phyloP scores from a whole-genome alignment of 2,113 vertebrate genomes.

The Halichoerus grypus region DNA sequence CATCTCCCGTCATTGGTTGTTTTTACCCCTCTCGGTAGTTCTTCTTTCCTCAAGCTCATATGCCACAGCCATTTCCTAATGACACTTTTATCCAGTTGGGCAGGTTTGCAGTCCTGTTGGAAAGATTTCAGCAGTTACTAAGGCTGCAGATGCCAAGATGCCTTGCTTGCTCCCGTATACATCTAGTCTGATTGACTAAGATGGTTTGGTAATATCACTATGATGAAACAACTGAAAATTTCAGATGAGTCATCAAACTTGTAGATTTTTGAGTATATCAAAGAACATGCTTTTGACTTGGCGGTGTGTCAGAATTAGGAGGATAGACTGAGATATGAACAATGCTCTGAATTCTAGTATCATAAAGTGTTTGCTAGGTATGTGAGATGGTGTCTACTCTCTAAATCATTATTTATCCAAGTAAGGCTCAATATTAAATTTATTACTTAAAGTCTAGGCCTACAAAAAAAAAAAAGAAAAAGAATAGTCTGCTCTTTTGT shows the following conservation, averaged over 20 bases:
- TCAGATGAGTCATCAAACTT: not conserved
- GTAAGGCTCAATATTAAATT: constrained; percentile 3
- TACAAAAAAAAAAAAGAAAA: not conserved
- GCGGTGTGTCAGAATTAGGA: not conserved
- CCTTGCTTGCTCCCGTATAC: not conserved
- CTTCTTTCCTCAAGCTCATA: constrained; percentile 24
- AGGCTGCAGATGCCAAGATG: constrained; percentile 58
- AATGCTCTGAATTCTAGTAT: not conserved
- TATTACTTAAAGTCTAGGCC: not conserved
- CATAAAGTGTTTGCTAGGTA: not conserved
- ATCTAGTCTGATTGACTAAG: not conserved
- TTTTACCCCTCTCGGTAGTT: not conserved
- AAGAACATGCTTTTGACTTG: not conserved
- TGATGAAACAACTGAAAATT: not conserved
- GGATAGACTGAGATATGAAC: not conserved
- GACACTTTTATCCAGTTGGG: constrained; percentile 49
- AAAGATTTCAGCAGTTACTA: not conserved
- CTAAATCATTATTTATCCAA: not conserved
- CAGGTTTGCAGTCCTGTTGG: constrained; percentile 64
- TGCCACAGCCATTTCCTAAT: constrained; percentile 72
- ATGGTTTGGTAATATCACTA: not conserved
- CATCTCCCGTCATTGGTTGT: not conserved
- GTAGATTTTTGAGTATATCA: not conserved
- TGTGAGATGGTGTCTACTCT: not conserved
- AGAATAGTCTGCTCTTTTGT: not conserved